Percentiles rank a stretch among this genome's conserved stretches.
These are phyloP conservation scores for Pseudorhiza aurosa DNA, from an alignment of 30 jellyfish, hydroid and myxozoan genomes.

Conservation along the genomic window DNA sequence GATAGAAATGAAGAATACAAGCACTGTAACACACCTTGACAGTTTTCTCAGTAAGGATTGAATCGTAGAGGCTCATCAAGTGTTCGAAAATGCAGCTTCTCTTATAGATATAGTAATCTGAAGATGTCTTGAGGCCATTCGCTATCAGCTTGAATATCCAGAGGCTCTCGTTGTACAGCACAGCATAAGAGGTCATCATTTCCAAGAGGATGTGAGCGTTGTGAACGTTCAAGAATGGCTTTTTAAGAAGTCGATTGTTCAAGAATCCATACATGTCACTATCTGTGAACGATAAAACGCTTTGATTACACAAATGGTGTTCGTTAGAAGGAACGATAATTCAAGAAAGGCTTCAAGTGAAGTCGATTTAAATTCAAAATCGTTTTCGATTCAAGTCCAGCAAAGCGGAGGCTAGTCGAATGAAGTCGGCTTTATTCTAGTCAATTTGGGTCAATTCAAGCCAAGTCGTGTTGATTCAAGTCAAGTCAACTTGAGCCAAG, in stretches of 20 bases:
- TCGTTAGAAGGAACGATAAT: not conserved
- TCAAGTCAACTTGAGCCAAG: too few species aligned
- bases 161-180: slow-evolving; percentile 52
- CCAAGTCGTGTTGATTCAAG: too few species aligned
- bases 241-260: slow-evolving; percentile 59
- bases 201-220: slow-evolving; percentile 65
- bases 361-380: too few species aligned
- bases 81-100: slow-evolving; percentile 77
- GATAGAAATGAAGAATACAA: too few species aligned
- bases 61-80: slow-evolving; percentile 66
- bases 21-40: slow-evolving; percentile 54
- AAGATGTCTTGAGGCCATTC: slow-evolving; percentile 61
- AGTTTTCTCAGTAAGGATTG: slow-evolving; percentile 42
- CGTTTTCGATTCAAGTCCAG: too few species aligned
- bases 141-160: slow-evolving; percentile 79
- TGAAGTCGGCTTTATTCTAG: too few species aligned
- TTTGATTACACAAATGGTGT: not conserved
- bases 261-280: slow-evolving; percentile 74
- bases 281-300: slow-evolving; percentile 48
- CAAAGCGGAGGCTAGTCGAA: too few species aligned
- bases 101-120: slow-evolving; percentile 78
- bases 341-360: not conserved
- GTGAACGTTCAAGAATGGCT: slow-evolving; percentile 60
- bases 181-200: slow-evolving; percentile 61
- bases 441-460: too few species aligned